A percentile compares a stretch with the other conserved stretches of the same genome.
These are phyloP conservation scores for Cervus canadensis DNA, from an alignment of 2,113 vertebrate species.

Conservation along the genomic window DNA sequence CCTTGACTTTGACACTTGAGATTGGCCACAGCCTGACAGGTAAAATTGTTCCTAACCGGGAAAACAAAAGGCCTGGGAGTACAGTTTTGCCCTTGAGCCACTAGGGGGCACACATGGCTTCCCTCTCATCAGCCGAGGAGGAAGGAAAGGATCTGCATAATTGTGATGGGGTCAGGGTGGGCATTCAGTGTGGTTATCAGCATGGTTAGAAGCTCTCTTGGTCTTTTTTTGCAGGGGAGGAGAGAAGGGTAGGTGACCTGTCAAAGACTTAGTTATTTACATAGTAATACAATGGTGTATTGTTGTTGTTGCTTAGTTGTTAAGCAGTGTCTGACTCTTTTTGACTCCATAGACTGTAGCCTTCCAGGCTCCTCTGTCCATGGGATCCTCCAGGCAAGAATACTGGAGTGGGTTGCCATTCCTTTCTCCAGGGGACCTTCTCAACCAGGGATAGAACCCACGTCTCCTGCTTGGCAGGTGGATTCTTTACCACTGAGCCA, in stretches of 20 bases:
- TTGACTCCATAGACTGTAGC: not conserved
- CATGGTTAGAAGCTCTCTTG: not conserved
- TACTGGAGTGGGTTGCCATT: not conserved
- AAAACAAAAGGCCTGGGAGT: not conserved
- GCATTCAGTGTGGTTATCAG: not conserved
- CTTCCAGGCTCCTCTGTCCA: not conserved
- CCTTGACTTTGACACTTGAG: not conserved
- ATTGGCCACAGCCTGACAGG: not conserved
- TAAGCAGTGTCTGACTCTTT: not conserved
- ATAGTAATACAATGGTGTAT: not conserved
- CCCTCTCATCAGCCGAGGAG: not conserved
- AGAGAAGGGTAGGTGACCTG: too few relatives aligned
- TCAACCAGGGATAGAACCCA: not conserved
- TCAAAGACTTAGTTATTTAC: not conserved
- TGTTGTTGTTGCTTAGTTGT: not conserved
- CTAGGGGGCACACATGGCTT: not conserved
- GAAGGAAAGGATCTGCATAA: fast-evolving
- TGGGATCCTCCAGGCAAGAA: not conserved
- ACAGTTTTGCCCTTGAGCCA: not conserved
- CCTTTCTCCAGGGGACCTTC: not conserved
- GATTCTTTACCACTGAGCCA: not conserved
- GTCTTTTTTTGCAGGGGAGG: not conserved
- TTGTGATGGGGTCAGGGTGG: not conserved
- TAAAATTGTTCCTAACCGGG: not conserved
- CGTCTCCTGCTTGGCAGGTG: not conserved